Evolutionary conservation across 1,140 invertebrate genomes (phyloP).

Genomic region (Glomeris maerens): DNA sequence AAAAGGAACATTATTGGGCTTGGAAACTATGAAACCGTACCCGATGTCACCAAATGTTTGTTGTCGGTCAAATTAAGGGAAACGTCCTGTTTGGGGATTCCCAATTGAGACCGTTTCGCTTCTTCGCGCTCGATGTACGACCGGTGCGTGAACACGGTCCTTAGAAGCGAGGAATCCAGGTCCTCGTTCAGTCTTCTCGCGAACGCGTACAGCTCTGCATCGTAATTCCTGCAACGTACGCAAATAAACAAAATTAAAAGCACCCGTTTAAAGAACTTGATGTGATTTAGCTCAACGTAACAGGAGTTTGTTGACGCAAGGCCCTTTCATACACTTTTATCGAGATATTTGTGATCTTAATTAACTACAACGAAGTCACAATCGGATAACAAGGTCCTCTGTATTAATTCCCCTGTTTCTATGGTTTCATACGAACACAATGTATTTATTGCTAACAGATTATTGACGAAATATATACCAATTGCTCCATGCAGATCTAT

Average conservation of each 20-base stretch:
- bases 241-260: not conserved
- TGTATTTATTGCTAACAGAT: too few relatives aligned
- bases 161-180: slow-evolving; percentile 51
- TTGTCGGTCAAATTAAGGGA: slow-evolving; percentile 50
- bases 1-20: too few relatives aligned
- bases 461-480: not conserved
- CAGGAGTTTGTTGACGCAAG: too few relatives aligned
- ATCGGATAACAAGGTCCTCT: not conserved
- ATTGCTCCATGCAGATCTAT: not conserved
- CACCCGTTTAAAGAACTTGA: not conserved
- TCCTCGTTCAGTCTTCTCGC: slow-evolving; percentile 68
- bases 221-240: slow-evolving; percentile 50
- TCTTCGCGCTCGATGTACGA: slow-evolving; percentile 62
- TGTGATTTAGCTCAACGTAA: too few relatives aligned
- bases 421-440: not conserved
- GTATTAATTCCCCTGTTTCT: not conserved
- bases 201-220: slow-evolving; percentile 77
- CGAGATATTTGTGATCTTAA: too few relatives aligned
- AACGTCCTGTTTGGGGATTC: slow-evolving; percentile 39
- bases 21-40: too few relatives aligned
- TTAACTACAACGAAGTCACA: not conserved
- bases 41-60: slow-evolving; percentile 45
- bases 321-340: too few relatives aligned
- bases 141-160: slow-evolving; percentile 59
- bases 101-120: slow-evolving; percentile 48